phyloP scores from a whole-genome alignment of 2,888 invertebrate species.

The Dynastes hyllus region DNA sequence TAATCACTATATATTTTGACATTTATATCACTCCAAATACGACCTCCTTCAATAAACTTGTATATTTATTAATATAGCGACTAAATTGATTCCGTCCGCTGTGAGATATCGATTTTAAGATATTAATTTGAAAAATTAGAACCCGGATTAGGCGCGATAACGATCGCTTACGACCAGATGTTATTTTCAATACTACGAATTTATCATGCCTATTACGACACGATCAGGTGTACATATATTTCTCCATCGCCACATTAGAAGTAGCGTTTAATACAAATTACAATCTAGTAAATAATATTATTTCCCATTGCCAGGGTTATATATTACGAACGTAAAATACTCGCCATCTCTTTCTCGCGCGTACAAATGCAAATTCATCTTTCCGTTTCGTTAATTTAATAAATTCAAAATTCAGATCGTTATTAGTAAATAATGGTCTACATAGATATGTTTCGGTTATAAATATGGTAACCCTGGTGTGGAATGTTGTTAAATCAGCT shows the following conservation, averaged over 20 bases:
- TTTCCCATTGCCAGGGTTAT: neutral
- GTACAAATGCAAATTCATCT: constrained; percentile 20
- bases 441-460: too few species aligned
- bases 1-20: neutral
- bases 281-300: neutral
- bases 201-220: constrained; percentile 13
- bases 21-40: neutral
- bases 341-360: neutral
- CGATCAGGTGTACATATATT: neutral
- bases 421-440: neutral
- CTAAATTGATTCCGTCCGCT: neutral
- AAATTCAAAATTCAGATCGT: constrained; percentile 23
- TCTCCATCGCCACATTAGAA: neutral
- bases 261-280: constrained; percentile 11
- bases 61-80: too few species aligned
- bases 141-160: constrained; percentile 1
- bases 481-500: neutral
- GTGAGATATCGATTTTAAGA: neutral
- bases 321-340: constrained; percentile 1
- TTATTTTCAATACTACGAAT: constrained; percentile 15
- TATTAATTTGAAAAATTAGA: constrained; percentile 1
- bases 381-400: constrained; percentile 11
- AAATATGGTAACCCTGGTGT: neutral
- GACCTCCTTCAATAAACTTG: neutral
- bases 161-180: constrained; percentile 4